Conservation (phyloP, 92 coral and sea anemone species). For the Epizoanthus rinbou region DNA sequence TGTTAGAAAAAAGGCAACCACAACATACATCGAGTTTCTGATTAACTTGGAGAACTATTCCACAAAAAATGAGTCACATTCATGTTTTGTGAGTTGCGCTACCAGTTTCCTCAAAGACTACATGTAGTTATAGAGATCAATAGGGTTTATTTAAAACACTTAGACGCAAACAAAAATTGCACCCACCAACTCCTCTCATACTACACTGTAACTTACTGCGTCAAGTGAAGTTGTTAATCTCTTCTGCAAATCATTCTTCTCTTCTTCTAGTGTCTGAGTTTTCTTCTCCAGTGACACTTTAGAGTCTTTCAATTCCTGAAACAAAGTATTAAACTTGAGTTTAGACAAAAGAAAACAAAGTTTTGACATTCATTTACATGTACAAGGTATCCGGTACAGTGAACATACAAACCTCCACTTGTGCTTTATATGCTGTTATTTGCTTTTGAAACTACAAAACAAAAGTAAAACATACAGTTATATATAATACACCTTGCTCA, state of each 20-base stretch:
- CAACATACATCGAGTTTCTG: too few relatives aligned
- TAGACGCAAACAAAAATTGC: background rate
- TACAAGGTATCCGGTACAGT: background rate
- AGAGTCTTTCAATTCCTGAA: constrained; percentile 21
- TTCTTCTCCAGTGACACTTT: constrained; percentile 48
- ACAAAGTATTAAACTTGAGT: background rate
- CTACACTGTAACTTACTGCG: constrained; percentile 41
- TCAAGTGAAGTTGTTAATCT: constrained; percentile 52
- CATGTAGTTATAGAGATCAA: too few relatives aligned
- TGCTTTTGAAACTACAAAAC: constrained; percentile 20
- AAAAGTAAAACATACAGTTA: background rate
- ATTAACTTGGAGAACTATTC: too few relatives aligned
- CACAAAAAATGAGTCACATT: too few relatives aligned
- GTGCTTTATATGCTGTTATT: constrained; percentile 32
- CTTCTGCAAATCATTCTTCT: constrained; percentile 51
- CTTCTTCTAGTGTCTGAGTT: constrained; percentile 54
- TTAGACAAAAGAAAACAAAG: background rate
- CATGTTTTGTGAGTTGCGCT: too few relatives aligned
- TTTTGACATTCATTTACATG: background rate
- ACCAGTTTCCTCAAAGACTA: too few relatives aligned
- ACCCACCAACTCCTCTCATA: background rate
- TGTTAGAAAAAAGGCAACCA: too few relatives aligned
- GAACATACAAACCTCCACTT: constrained; percentile 32
- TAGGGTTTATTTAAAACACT: too few relatives aligned
- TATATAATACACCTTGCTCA: too few relatives aligned